Percentiles rank a stretch among this genome's conserved stretches.
Evolutionary conservation across 2,888 invertebrate species (phyloP).

Genomic region (Ophioninae sp.): DNA sequence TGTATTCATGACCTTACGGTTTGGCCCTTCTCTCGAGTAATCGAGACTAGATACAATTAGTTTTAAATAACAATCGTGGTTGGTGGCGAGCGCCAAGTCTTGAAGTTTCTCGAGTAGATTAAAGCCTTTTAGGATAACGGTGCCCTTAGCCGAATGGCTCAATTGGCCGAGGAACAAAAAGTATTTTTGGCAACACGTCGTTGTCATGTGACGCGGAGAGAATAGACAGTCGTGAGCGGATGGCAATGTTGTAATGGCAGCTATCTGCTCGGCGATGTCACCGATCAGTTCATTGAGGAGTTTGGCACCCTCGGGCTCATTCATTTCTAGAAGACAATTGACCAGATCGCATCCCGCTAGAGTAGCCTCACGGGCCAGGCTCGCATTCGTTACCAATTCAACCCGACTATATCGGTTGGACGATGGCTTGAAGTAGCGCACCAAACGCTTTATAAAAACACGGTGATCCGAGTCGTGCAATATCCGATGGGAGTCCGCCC

Average conservation of each 20-base stretch:
- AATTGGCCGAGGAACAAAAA: constrained; percentile 96
- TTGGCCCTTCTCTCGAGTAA: constrained; percentile 89
- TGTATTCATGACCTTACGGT: constrained; percentile 85
- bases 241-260: constrained; percentile 87
- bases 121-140: constrained; percentile 86
- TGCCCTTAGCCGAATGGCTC: constrained; percentile 87
- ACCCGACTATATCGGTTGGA: constrained; percentile 93
- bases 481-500: constrained; percentile 82
- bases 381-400: constrained; percentile 85
- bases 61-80: constrained; percentile 96
- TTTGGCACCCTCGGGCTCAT: constrained; percentile 87
- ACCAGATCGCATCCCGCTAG: constrained; percentile 88
- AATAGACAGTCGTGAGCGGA: constrained; percentile 93
- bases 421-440: constrained; percentile 93
- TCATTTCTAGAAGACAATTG: constrained; percentile 87
- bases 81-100: constrained; percentile 90
- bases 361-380: constrained; percentile 84
- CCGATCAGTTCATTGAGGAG: constrained; percentile 89
- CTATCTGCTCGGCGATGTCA: constrained; percentile 90
- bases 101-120: constrained; percentile 82
- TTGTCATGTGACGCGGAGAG: constrained; percentile 93
- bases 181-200: constrained; percentile 96
- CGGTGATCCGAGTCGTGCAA: constrained; percentile 86
- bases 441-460: constrained; percentile 88
- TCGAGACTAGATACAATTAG: constrained; percentile 95